Base-by-base conservation (phyloP, 2,797 vertebrate species). In the Varecia variegata region DNA sequence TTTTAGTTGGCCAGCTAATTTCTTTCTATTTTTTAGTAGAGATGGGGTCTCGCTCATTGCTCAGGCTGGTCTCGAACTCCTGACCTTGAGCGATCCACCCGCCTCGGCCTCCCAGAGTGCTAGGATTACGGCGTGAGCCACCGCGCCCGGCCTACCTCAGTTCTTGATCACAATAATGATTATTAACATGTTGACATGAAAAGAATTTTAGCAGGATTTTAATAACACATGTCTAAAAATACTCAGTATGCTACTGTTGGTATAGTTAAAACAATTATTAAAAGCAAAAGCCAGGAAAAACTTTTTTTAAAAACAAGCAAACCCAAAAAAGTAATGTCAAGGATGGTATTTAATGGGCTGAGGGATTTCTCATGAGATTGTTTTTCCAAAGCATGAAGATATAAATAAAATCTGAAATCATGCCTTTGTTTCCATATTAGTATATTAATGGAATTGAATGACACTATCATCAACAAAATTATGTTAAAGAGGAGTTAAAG, bases 351-450 rank as follows among this genome's bases (percentile, higher is more conserved):
- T 96, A 79, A 94, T 27, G 38, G 90, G 38, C 21, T 84, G 68
- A 93, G 70, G 74, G 90, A 86, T 86, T 97, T 97, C 96, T 96
- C 96, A 83, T 92, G 97, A 90, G 86, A 97, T 35, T 92, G 35
- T 93, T 97, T 97, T 96, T 90, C 94, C 97, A 94, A 94, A 94
- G 92, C 81, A 95, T 3, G 17, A 90, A 94, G 96, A 95, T 93
- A 97, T 77, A 98, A 98, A 98, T 98, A 97, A 97, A 97, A 93
- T 70, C 52, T 92, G 94, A 96, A 97, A 74, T 62, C 65, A 67
- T 80, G 92, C 10, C 50, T 95, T 82, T 81, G 54, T 94, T 95
- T 67, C 96, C 93, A 95, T 95, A 89, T 95, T 94, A 92, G 86
- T 90, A 90, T 77, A 93, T 40, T 54, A 82, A 93, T 21, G 30